Evolutionary conservation across 2,113 vertebrate species (phyloP), one percentile per base, ranked within the genome.

Genomic region (Dipodomys merriami): DNA sequence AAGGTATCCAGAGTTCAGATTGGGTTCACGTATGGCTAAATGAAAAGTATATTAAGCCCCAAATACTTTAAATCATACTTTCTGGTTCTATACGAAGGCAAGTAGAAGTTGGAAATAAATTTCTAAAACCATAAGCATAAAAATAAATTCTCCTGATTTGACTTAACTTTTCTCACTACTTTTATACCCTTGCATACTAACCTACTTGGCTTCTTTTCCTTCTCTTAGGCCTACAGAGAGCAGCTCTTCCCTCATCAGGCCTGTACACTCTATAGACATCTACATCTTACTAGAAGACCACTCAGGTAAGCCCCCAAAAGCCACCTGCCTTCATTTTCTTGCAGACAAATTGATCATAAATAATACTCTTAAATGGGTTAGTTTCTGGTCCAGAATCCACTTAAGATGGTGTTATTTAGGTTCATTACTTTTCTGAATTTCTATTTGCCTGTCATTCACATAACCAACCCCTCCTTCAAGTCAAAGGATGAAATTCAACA

Each of bases 41-140:
- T 13, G 27, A 13, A 80, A 95, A 86, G 29, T 29, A 82, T 30
- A 16, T 46, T 83, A 92, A 84, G 86, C 49, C 72, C 39, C 83
- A 79, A 86, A 94, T 81, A 71, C 18, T 35, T 84, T 23, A 83
- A 88, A 19, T 78, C 53, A 83, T 88, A 84, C n/a, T 91, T 22
- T 29, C 60, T 84, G 68, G 7, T 73, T 78, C 60, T 49, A 35
- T 53, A 79, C 82, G n/a, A 71, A 83, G 79, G 18, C 39, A 88
- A 87, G 85, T 83, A 76, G 35, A 62, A 65, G 29, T 91, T 64
- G 49, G 20, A 73, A 93, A 86, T 25, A 73, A 88, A 64, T 6
- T 53, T 83, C 15, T 67, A 94, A 88, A 90, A 69, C 7, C 49
- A 73, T 57, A 73, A 33, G 7, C 64, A 73, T 67, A 79, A 85